phyloP scores from a whole-genome alignment of 2,888 invertebrate genomes.

The Neelides folsomi region DNA sequence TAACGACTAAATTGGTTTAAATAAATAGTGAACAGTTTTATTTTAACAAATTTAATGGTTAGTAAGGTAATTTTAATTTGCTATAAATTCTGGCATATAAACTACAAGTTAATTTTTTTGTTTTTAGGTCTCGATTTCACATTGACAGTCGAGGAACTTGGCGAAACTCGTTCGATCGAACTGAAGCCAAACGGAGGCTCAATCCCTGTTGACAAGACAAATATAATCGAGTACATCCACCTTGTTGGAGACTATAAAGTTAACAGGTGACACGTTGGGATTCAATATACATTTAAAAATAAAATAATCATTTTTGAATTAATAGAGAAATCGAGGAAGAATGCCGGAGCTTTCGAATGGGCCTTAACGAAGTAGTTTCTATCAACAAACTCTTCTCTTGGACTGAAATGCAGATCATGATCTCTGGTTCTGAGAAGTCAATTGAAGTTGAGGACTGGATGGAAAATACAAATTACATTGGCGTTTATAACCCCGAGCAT shows the following conservation, averaged over 20 bases:
- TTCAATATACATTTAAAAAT: too few species aligned
- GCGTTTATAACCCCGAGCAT: slow-evolving; percentile 71
- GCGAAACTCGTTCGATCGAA: slow-evolving; percentile 76
- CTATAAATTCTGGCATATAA: too few species aligned
- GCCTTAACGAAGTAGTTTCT: slow-evolving; percentile 72
- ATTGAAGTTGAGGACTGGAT: slow-evolving; percentile 83
- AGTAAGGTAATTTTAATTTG: too few species aligned
- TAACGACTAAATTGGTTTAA: too few species aligned
- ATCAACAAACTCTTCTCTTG: slow-evolving; percentile 83
- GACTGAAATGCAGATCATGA: slow-evolving; percentile 87
- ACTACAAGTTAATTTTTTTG: too few species aligned
- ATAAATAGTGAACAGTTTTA: too few species aligned
- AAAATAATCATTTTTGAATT: background rate
- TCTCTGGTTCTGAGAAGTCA: slow-evolving; percentile 87
- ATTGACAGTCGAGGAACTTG: slow-evolving; percentile 73
- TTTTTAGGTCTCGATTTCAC: slow-evolving; percentile 69
- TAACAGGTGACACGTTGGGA: slow-evolving; percentile 61
- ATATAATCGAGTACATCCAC: slow-evolving; percentile 93
- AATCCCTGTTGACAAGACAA: slow-evolving; percentile 78
- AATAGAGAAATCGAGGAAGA: slow-evolving; percentile 29
- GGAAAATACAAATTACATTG: slow-evolving; percentile 74
- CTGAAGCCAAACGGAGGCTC: slow-evolving; percentile 79
- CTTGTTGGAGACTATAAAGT: slow-evolving; percentile 90
- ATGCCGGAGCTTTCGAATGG: slow-evolving; percentile 21
- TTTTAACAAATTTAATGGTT: too few species aligned